phyloP scores from a whole-genome alignment of 2,888 invertebrate species.

The Salticus scenicus region DNA sequence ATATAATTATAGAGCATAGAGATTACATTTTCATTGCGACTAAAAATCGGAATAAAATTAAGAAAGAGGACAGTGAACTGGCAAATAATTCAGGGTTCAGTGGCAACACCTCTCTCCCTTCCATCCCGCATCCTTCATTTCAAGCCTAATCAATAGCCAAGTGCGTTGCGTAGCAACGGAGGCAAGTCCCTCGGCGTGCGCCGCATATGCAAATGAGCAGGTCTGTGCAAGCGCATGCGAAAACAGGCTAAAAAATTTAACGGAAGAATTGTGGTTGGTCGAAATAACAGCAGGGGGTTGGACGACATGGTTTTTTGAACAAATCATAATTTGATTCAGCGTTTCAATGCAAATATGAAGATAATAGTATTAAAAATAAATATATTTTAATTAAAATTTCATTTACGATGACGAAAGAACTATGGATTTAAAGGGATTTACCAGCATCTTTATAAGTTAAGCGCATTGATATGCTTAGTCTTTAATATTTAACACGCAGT shows the following conservation, averaged over 20 bases:
- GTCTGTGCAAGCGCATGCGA: slow-evolving; percentile 44
- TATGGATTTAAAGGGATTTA: too few species aligned
- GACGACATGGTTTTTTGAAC: slow-evolving; percentile 38
- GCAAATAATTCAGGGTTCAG: not conserved
- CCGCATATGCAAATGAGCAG: slow-evolving; percentile 44
- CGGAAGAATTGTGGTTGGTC: slow-evolving; percentile 44
- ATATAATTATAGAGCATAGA: too few species aligned
- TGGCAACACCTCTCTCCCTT: not conserved
- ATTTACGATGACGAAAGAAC: too few species aligned
- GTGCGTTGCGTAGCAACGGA: slow-evolving; percentile 41
- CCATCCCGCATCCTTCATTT: slow-evolving; percentile 30
- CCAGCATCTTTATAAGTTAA: too few species aligned
- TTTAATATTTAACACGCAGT: too few species aligned
- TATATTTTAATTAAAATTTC: too few species aligned
- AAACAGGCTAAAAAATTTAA: slow-evolving; percentile 39
- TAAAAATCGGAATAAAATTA: too few species aligned
- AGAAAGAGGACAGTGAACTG: too few species aligned
- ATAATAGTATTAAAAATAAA: too few species aligned
- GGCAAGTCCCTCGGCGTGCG: slow-evolving; percentile 37
- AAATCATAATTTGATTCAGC: slow-evolving; percentile 36
- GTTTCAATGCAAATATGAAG: not conserved
- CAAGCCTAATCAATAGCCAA: slow-evolving; percentile 47
- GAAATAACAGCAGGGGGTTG: slow-evolving; percentile 23
- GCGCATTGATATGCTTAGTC: too few species aligned
- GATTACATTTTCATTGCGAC: too few species aligned